These are phyloP conservation scores for Anser brachyrhynchus DNA, from an alignment of 2,113 vertebrate species.

Conservation along the genomic window DNA sequence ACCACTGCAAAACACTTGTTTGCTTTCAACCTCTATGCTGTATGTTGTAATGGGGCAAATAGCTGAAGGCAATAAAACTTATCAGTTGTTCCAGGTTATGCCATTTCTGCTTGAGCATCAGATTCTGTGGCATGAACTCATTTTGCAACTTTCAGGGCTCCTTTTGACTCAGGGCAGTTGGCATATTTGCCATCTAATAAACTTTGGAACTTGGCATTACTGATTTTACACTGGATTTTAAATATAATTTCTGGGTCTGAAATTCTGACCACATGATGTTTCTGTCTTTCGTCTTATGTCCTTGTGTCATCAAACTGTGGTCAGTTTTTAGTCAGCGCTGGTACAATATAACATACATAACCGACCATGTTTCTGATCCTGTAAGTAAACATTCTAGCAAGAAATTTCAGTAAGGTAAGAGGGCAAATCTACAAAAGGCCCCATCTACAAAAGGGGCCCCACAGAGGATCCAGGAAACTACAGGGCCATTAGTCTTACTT, in stretches of 20 bases:
- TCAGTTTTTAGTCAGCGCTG: background rate
- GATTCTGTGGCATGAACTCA: background rate
- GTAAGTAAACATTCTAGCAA: background rate
- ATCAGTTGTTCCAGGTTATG: background rate
- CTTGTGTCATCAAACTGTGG: background rate
- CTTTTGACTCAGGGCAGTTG: background rate
- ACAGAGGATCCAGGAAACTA: background rate
- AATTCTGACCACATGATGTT: background rate
- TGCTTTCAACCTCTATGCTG: background rate
- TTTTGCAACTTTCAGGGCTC: background rate
- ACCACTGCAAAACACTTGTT: background rate
- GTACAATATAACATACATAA: background rate
- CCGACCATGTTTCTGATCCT: background rate
- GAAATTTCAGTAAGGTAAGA: background rate
- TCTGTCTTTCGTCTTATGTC: background rate
- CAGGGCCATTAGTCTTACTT: background rate
- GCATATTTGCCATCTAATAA: background rate
- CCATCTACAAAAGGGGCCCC: background rate
- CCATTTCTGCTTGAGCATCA: background rate
- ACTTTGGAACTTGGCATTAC: background rate
- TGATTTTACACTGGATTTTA: background rate
- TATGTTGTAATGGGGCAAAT: background rate
- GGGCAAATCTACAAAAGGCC: background rate
- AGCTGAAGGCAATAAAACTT: background rate
- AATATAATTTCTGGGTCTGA: background rate